phyloP scores from a whole-genome alignment of 1,140 invertebrate species.

The Formica selysi region DNA sequence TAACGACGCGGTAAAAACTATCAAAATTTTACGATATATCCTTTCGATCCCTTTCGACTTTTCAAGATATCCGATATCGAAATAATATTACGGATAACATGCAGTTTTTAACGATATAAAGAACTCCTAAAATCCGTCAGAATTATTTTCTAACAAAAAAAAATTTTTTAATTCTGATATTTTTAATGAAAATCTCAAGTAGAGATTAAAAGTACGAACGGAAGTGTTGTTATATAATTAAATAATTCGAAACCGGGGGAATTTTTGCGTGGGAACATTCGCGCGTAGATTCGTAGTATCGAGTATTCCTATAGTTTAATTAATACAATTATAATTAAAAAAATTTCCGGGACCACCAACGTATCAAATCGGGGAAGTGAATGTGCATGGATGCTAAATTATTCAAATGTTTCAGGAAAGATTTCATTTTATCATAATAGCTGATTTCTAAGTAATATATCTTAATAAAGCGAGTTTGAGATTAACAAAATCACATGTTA shows the following conservation, averaged over 20 bases:
- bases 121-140: background rate
- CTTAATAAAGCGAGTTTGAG: conserved; percentile 25
- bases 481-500: conserved; percentile 66
- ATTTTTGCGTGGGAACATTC: background rate
- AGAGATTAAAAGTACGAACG: background rate
- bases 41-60: background rate
- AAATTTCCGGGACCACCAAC: background rate
- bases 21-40: conserved; percentile 51
- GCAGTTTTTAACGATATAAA: background rate
- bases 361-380: conserved; percentile 13
- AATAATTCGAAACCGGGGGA: background rate
- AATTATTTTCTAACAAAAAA: background rate
- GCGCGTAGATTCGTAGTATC: conserved; percentile 18
- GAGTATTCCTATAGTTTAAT: conserved; percentile 15
- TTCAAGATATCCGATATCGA: background rate
- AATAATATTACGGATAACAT: background rate
- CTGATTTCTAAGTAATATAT: conserved; percentile 36
- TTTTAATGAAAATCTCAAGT: background rate
- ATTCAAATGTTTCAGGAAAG: conserved; percentile 28
- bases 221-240: background rate
- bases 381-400: conserved; percentile 34
- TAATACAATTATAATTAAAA: conserved; percentile 18
- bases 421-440: conserved; percentile 1
- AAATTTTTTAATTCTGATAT: background rate
- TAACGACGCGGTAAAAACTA: conserved; percentile 38